Evolutionary conservation across 1,140 invertebrate species (phyloP).

Genomic region (Homarus americanus): DNA sequence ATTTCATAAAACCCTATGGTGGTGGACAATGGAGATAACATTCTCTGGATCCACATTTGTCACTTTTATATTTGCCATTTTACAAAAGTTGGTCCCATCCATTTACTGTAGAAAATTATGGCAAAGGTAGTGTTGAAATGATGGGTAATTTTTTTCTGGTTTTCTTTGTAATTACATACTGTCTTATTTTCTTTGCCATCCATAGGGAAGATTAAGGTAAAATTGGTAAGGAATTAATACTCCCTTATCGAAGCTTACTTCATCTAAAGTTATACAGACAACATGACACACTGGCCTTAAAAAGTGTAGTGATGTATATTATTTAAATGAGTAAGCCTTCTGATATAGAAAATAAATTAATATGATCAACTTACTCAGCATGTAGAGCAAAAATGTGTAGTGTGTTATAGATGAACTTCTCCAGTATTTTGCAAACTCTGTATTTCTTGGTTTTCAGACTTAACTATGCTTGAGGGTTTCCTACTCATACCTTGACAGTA

Average conservation of each 20-base stretch:
- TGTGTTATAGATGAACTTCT: background rate
- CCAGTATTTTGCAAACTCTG: background rate
- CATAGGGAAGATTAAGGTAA: constrained; percentile 70
- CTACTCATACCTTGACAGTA: background rate
- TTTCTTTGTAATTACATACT: constrained; percentile 33
- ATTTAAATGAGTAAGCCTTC: constrained; percentile 44
- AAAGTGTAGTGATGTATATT: constrained; percentile 14
- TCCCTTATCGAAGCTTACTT: constrained; percentile 44
- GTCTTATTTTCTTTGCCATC: constrained; percentile 57
- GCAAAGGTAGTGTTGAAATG: background rate
- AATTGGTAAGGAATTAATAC: constrained; percentile 40
- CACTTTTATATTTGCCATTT: background rate
- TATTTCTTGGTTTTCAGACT: background rate
- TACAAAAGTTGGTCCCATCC: background rate
- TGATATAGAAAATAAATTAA: constrained; percentile 3
- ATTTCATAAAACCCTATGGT: constrained; percentile 20
- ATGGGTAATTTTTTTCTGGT: background rate
- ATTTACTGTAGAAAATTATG: background rate
- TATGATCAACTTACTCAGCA: constrained; percentile 2
- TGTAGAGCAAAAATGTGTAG: background rate
- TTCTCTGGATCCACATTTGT: constrained; percentile 14
- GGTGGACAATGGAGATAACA: background rate
- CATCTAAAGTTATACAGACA: constrained; percentile 46
- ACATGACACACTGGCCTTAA: background rate
- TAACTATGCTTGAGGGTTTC: background rate